Base-by-base conservation (phyloP, 2,888 invertebrate genomes). In the Meghimatium bilineatum region DNA sequence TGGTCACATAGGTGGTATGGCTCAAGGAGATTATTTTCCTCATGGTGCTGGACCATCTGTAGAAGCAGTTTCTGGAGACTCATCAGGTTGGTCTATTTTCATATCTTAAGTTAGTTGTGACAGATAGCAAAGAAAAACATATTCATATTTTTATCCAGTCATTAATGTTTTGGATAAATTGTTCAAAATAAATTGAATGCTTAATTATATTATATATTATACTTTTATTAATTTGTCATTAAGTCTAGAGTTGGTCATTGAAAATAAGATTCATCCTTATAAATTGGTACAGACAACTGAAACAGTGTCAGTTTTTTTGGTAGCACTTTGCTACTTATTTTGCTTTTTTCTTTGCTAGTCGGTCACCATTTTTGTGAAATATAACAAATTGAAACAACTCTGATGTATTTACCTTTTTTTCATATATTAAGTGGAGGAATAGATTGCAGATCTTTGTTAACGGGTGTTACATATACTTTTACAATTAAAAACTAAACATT, bases 71-170 rank as follows among this genome's bases (percentile, higher is more conserved):
- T 60, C 63, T 20, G 85, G 82, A 34, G 85, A 85, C 78, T 63
- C 82, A 29, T 72, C 85, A 85, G 85, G 85, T 85, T 44, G 74
- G 85, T 85, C 72, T 63, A 38, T 38, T 77, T 77, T 63, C 74
- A n/a, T n/a, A n/a, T 52, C 52, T 74, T 20, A 52, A 32, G 29
- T 66, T 66, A 29, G 8, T 14, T 44, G 44, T 66, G 44, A 78
- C 78, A 78, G 66, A 49, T 29, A 74, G 74, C 72, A 72, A 72
- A 26, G 72, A 72, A 72, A 44, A 38, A 14, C 69, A 69, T 36
- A 1, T 17, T 6, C 26, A 36, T 26, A 38, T 23, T 38, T 6
- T 36, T 69, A 20, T n/a, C 23, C 26, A 8, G 5, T 23, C 12
- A 26, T 26, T n/a, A 5, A 63, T n/a, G 6, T 6, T 63, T n/a